Base-by-base conservation (phyloP, 2,888 invertebrate species). In the Sarcophaga subvicina region DNA sequence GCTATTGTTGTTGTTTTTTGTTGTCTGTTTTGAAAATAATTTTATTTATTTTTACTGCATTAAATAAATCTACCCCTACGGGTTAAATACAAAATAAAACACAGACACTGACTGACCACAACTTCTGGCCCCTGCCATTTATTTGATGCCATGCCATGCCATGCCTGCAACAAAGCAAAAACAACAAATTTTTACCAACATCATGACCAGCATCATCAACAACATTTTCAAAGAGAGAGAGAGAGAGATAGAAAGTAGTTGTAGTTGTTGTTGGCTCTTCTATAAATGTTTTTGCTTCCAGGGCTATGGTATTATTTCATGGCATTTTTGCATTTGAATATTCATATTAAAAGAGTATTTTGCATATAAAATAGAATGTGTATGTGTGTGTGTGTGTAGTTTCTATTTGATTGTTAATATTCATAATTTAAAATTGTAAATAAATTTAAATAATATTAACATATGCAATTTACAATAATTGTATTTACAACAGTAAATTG, bases 11-110 rank as follows among this genome's bases (percentile, higher is more conserved):
- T 10, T 2, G 27, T 60, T 45, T 62, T 22, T 64, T 80, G 60
- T 79, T 47, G 69, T 63, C 5, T 37, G 59, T 71, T 79, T 72
- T 37, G 37, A 37, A 37, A 37, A 37, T 37, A 37, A n/a, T 77
- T 62, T 83, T 80, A 76, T 83, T 86, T 86, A 86, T 83, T 83
- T 86, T 83, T 83, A 86, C 83, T 83, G 86, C 86, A 86, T 86
- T 83, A 80, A 80, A 83, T 83, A 86, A 80, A 86, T 86, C 83
- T 80, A 62, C 73, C 76, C 54, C 25, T 59, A 63, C 63, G 47
- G 76, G 25, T 70, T 25, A 47, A 75, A 6, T 12, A 67, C 11
- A n/a, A 67, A 37, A 37, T 10, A 37, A 8, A 79, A 66, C 72
- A 69, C 45, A 78, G 71, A 54, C 27, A 79, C 47, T 82, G 60